Evolutionary conservation across 2,888 invertebrate genomes (phyloP).

Genomic region (Mylabris sibirica): DNA sequence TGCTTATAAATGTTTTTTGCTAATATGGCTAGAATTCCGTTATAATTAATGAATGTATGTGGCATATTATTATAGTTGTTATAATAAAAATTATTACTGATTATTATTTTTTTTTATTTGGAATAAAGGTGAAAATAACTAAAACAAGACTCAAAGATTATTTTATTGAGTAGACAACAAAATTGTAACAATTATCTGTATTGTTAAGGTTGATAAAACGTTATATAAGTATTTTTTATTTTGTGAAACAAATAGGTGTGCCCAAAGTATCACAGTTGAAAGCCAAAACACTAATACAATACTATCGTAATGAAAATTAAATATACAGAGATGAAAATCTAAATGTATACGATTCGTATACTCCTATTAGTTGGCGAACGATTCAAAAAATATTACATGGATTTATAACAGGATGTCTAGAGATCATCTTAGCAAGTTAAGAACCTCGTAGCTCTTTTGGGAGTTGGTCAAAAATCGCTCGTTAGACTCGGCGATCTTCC

Average conservation of each 20-base stretch:
- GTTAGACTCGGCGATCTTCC: too few relatives aligned
- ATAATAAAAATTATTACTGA: background rate
- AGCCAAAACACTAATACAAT: conserved; percentile 25
- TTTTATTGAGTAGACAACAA: conserved; percentile 8
- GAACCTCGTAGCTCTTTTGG: too few relatives aligned
- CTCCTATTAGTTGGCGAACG: too few relatives aligned
- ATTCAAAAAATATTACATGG: too few relatives aligned
- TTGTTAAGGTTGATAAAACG: too few relatives aligned
- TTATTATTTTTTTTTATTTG: background rate
- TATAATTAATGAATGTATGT: background rate
- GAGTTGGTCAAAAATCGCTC: too few relatives aligned
- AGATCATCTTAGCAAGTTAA: too few relatives aligned
- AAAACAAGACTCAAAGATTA: background rate
- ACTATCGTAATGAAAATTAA: background rate
- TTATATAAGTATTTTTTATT: background rate
- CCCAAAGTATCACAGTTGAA: conserved; percentile 47
- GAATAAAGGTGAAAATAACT: background rate
- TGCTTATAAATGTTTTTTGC: background rate
- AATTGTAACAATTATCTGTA: background rate
- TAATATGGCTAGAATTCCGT: background rate
- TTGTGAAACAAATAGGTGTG: conserved; percentile 38
- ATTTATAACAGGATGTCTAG: too few relatives aligned
- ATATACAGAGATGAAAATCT: too few relatives aligned
- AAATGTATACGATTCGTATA: too few relatives aligned
- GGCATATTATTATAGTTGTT: conserved; percentile 9